phyloP scores from a whole-genome alignment of 2,888 invertebrate genomes.

The Syritta pipiens region DNA sequence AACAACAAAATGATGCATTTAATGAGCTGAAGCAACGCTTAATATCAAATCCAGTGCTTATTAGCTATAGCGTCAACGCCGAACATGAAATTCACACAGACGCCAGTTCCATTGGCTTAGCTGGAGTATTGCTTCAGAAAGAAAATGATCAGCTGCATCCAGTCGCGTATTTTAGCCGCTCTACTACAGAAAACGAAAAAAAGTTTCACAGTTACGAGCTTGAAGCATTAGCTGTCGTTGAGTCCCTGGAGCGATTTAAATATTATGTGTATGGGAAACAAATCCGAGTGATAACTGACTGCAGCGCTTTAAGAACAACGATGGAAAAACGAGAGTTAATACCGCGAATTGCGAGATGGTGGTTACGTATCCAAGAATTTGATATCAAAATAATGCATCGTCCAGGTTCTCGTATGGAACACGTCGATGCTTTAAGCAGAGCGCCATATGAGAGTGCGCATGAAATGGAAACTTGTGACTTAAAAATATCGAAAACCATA shows the following conservation, averaged over 20 bases:
- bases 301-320: constrained; percentile 34
- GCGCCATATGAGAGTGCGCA: constrained; percentile 11
- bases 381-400: constrained; percentile 60
- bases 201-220: constrained; percentile 38
- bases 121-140: constrained; percentile 35
- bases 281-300: constrained; percentile 41
- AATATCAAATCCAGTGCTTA: background rate
- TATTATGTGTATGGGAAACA: constrained; percentile 65
- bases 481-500: background rate
- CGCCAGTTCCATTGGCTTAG: constrained; percentile 19
- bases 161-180: constrained; percentile 31
- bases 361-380: constrained; percentile 63
- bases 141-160: background rate
- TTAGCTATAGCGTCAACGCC: background rate
- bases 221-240: constrained; percentile 58
- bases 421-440: constrained; percentile 45
- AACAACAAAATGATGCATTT: background rate
- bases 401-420: constrained; percentile 32
- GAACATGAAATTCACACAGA: constrained; percentile 18
- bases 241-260: constrained; percentile 49
- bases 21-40: background rate
- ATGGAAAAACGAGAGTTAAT: constrained; percentile 42
- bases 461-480: constrained; percentile 10
- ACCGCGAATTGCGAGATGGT: constrained; percentile 67
- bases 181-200: constrained; percentile 21